Evolutionary conservation across 2,113 vertebrate species (phyloP).

Genomic region (Ochotona curzoniae): DNA sequence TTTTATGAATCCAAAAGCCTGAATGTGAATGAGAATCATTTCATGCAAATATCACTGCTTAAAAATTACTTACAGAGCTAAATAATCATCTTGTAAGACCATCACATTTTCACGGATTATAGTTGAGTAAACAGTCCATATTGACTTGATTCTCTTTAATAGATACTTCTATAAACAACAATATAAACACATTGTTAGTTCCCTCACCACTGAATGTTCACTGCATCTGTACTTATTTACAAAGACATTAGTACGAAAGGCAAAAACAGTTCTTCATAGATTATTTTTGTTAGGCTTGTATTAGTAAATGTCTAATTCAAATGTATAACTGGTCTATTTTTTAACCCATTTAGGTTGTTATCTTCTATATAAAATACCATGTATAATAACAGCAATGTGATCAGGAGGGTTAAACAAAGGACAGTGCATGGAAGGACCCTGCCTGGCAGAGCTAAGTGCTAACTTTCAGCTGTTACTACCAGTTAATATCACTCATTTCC

Average conservation of each 20-base stretch:
- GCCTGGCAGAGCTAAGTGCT: not conserved
- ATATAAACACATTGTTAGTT: slow-evolving; percentile 52
- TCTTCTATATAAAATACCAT: not conserved
- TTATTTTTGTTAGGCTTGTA: not conserved
- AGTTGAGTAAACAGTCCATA: slow-evolving; percentile 86
- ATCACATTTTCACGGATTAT: slow-evolving; percentile 81
- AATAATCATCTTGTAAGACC: slow-evolving; percentile 81
- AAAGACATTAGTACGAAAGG: slow-evolving; percentile 25
- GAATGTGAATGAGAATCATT: not conserved
- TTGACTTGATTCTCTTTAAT: slow-evolving; percentile 85
- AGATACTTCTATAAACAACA: slow-evolving; percentile 88
- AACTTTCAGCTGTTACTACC: not conserved
- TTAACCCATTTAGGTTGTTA: not conserved
- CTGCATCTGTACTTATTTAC: slow-evolving; percentile 7
- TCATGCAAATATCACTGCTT: slow-evolving; percentile 30
- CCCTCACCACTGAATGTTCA: not conserved
- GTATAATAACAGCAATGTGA: not conserved
- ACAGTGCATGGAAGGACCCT: not conserved
- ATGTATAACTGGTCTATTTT: not conserved
- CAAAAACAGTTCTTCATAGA: slow-evolving; percentile 26
- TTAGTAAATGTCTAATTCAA: not conserved
- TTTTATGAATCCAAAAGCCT: not conserved
- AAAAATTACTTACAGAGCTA: slow-evolving; percentile 85
- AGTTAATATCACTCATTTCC: not conserved
- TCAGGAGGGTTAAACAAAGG: not conserved